Evolutionary conservation across 2,888 invertebrate genomes (phyloP), one percentile per base, ranked within the genome.

Genomic region (Nomada flava): DNA sequence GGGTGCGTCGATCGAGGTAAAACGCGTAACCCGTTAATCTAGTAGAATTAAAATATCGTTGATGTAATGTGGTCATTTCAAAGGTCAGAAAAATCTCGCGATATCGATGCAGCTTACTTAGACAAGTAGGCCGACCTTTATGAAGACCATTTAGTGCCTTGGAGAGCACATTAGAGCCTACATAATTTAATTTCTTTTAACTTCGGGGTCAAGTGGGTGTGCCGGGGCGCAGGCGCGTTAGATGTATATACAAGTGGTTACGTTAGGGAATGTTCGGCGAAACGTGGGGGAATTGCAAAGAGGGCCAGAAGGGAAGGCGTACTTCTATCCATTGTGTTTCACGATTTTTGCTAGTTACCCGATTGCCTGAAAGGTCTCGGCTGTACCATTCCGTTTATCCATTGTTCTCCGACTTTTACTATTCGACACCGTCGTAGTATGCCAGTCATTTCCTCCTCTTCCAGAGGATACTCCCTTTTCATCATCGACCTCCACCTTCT

Each of bases 381-480:
- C 78, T 86, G 86, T 86, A 88, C 89, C 84, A 91, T 89, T 89
- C 88, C 86, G 87, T 86, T 89, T 89, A 90, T 85, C 92, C 91
- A 92, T 92, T 92, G 92, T 93, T 92, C 90, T 85, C 84, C 65
- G 87, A 91, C 89, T 92, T 92, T 92, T 91, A 92, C 90, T 89
- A 91, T 92, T 91, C 84, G 88, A 77, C 81, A 85, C 50, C 72
- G 75, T 71, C 75, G 57, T 75, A 80, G 86, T 84, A 82, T 87
- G 88, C 90, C 89, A 90, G 89, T 92, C 92, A 91, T 92, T 90
- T 89, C 88, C 87, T 81, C 84, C 72, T 82, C 72, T 64, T 73
- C 60, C 74, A 80, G 20, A 74, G 60, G 47, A 70, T 60, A 82
- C 85, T 86, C 69, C 76, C 79, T 82, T 82, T 73, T 81, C 87